These are phyloP conservation scores for Drosophila imparisetae DNA, from an alignment of 2,888 invertebrate species.

Conservation along the genomic window DNA sequence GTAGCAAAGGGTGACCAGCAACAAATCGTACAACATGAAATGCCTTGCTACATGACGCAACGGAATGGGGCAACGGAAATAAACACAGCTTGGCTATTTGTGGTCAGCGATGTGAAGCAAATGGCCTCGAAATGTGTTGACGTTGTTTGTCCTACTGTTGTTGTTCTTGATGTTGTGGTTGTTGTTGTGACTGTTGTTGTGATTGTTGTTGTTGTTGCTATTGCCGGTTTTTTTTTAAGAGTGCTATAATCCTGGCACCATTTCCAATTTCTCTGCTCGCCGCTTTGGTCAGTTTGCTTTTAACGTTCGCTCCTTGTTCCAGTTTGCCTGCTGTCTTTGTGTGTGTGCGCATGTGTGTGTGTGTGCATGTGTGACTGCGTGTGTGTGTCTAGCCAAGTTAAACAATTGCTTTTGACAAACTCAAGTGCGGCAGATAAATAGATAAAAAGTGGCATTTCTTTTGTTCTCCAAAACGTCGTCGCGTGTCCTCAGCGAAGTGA, in stretches of 20 bases:
- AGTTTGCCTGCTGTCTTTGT: constrained; percentile 9
- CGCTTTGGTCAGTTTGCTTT: constrained; percentile 42
- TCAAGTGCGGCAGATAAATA: constrained; percentile 71
- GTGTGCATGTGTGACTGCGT: constrained; percentile 13
- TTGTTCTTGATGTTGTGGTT: constrained; percentile 4
- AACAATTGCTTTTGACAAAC: constrained; percentile 74
- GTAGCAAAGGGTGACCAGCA: constrained; percentile 6
- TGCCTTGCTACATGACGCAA: constrained; percentile 6
- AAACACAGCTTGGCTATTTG: constrained; percentile 75
- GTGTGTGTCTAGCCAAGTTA: constrained; percentile 52
- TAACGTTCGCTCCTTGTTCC: constrained; percentile 51
- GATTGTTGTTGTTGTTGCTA: constrained; percentile 7
- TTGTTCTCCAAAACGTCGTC: constrained; percentile 32
- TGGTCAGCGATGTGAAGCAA: constrained; percentile 77
- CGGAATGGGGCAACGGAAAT: constrained; percentile 52
- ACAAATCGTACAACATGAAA: constrained; percentile 16
- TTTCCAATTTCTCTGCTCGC: constrained; percentile 26
- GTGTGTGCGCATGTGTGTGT: constrained; percentile 7
- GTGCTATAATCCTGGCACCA: constrained; percentile 17
- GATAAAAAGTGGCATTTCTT: constrained; percentile 49
- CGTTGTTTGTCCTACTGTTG: constrained; percentile 20
- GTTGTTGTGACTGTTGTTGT: neutral
- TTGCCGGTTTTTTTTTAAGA: constrained; percentile 1
- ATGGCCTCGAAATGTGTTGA: constrained; percentile 67
- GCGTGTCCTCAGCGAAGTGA: neutral